Evolutionary conservation across 2,888 invertebrate species (phyloP).

Genomic region (Helobdella robusta): DNA sequence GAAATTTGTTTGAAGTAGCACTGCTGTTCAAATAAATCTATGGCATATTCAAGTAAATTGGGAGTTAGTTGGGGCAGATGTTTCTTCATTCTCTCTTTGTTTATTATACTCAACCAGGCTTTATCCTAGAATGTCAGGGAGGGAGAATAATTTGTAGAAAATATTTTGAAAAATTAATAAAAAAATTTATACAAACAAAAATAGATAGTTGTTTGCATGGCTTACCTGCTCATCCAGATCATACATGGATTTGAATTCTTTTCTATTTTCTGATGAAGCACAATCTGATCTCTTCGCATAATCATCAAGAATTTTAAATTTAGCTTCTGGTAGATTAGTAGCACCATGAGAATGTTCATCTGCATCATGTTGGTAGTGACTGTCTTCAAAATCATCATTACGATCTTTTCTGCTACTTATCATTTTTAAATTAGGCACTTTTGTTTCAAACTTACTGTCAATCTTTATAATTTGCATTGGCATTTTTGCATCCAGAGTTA

Average conservation of each 20-base stretch:
- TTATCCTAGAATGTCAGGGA: conserved; percentile 58
- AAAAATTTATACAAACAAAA: too few species aligned
- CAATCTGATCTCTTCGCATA: conserved; percentile 54
- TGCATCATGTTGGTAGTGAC: too few species aligned
- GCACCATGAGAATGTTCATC: too few species aligned
- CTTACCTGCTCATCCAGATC: conserved; percentile 84
- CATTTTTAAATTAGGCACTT: too few species aligned
- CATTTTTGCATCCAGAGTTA: neutral
- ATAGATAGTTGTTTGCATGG: too few species aligned
- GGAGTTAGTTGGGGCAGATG: conserved; percentile 66
- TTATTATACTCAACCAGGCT: conserved; percentile 84
- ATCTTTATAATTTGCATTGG: neutral
- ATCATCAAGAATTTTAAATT: conserved; percentile 60
- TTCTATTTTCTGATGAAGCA: too few species aligned
- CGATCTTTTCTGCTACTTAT: too few species aligned
- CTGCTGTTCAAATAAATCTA: conserved; percentile 95
- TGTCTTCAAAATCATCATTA: too few species aligned
- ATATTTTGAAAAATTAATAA: too few species aligned
- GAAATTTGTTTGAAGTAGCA: conserved; percentile 52
- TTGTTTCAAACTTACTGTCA: too few species aligned
- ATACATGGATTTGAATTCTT: too few species aligned
- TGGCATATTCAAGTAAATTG: conserved; percentile 79
- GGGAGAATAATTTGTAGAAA: conserved; percentile 6
- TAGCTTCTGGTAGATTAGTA: conserved; percentile 58
- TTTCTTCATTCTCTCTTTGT: conserved; percentile 62